phyloP scores from a whole-genome alignment of 1,140 invertebrate species.

The Drosophila athabasca region DNA sequence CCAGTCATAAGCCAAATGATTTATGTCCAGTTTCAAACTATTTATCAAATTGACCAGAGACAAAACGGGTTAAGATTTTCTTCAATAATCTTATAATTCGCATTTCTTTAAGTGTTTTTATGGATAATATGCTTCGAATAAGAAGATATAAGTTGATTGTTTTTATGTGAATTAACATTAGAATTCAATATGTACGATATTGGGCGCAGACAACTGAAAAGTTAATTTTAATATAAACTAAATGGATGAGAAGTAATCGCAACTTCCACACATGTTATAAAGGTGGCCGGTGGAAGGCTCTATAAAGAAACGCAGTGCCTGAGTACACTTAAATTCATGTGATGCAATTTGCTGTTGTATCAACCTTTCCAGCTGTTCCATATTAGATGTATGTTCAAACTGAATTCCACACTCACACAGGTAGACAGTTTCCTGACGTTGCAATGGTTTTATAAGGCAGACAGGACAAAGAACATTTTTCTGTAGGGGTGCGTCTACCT shows the following conservation, averaged over 20 bases:
- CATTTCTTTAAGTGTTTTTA: no score
- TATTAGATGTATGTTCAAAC: slow-evolving; percentile 52
- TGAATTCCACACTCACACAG: slow-evolving; percentile 55
- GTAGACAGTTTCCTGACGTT: slow-evolving; percentile 9
- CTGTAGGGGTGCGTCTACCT: slow-evolving; percentile 29
- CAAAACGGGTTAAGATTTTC: no score
- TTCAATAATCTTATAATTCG: no score
- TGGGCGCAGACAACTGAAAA: slow-evolving; percentile 37
- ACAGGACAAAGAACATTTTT: slow-evolving; percentile 60
- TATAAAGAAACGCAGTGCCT: slow-evolving; percentile 64
- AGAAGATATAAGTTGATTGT: no score
- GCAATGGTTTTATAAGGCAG: slow-evolving; percentile 50
- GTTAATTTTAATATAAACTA: slow-evolving; percentile 6
- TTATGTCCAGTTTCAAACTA: no score
- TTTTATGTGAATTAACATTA: slow-evolving; percentile 9
- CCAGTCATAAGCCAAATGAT: no score
- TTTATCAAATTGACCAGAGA: no score
- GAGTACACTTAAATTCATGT: slow-evolving; percentile 58
- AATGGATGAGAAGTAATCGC: slow-evolving; percentile 72
- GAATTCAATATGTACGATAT: no score
- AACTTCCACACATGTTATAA: slow-evolving; percentile 71
- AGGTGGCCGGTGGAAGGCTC: slow-evolving; percentile 50
- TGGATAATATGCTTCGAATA: no score
- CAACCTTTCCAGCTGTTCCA: slow-evolving; percentile 28
- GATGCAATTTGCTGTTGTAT: slow-evolving; percentile 40